phyloP scores from a whole-genome alignment of 1,140 invertebrate genomes.

The Saccostrea echinata region DNA sequence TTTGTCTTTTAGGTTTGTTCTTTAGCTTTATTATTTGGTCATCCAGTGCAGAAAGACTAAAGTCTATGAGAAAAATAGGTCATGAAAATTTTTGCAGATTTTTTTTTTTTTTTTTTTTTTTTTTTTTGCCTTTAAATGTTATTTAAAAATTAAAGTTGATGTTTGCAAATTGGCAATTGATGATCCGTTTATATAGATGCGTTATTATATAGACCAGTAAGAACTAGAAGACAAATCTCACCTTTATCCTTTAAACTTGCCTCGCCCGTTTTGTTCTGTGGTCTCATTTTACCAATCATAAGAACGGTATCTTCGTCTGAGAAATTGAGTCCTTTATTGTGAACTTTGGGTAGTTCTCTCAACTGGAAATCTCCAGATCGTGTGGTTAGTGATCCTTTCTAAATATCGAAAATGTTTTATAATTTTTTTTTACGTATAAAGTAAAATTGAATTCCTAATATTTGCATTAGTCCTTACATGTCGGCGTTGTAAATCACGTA shows the following conservation, averaged over 20 bases:
- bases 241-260: too few relatives aligned
- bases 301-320: conserved; percentile 13
- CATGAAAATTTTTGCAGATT: too few relatives aligned
- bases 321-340: conserved; percentile 11
- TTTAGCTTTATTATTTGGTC: neutral
- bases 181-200: neutral
- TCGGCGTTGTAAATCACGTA: too few relatives aligned
- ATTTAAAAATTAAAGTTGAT: neutral
- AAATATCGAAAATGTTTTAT: neutral
- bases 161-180: neutral
- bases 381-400: neutral
- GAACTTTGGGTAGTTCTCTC: neutral
- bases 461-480: too few relatives aligned
- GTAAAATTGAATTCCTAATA: too few relatives aligned
- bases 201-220: too few relatives aligned
- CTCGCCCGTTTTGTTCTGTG: neutral
- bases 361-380: neutral
- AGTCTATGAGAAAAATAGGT: neutral
- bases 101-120: too few relatives aligned
- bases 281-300: neutral
- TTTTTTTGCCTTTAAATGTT: too few relatives aligned
- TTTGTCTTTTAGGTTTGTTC: neutral
- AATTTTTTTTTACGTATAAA: too few relatives aligned
- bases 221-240: too few relatives aligned
- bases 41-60: neutral